These are phyloP conservation scores for Lampris incognitus DNA, from an alignment of 2,113 vertebrate species.

Conservation along the genomic window DNA sequence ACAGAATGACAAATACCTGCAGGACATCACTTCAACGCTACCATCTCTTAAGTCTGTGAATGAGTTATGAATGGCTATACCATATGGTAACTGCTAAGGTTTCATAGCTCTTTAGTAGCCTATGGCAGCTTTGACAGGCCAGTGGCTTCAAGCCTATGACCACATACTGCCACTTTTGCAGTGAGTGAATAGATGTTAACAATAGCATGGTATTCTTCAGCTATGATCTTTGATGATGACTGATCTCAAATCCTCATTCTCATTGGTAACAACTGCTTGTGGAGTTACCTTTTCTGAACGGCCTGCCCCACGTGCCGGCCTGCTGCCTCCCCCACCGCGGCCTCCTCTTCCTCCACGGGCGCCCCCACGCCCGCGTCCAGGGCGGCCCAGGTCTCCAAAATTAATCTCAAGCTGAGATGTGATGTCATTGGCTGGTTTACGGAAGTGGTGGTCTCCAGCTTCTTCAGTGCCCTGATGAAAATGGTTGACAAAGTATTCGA, in stretches of 20 bases:
- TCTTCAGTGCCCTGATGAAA: conserved; percentile 85
- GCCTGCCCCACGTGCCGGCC: conserved; percentile 90
- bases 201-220: conserved; percentile 23
- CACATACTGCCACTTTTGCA: too few species aligned
- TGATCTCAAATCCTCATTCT: conserved; percentile 28
- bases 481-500: too few species aligned
- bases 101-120: conserved; percentile 23
- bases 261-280: conserved; percentile 9
- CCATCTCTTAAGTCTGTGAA: conserved; percentile 5
- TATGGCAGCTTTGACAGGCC: conserved; percentile 56
- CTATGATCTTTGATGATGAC: neutral
- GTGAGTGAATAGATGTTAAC: neutral
- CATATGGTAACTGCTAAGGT: too few species aligned
- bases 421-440: conserved; percentile 98
- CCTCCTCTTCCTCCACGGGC: conserved; percentile 92
- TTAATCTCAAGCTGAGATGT: conserved; percentile 99
- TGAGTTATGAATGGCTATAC: neutral
- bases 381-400: conserved; percentile 97
- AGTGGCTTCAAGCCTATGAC: conserved; percentile 32
- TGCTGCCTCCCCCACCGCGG: conserved; percentile 81
- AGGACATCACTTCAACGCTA: neutral
- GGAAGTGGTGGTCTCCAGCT: conserved; percentile 95
- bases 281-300: conserved; percentile 92
- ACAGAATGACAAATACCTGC: too few species aligned
- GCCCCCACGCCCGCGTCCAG: conserved; percentile 93